phyloP scores from a whole-genome alignment of 2,113 vertebrate species.

The Phrynosoma blainvillii region DNA sequence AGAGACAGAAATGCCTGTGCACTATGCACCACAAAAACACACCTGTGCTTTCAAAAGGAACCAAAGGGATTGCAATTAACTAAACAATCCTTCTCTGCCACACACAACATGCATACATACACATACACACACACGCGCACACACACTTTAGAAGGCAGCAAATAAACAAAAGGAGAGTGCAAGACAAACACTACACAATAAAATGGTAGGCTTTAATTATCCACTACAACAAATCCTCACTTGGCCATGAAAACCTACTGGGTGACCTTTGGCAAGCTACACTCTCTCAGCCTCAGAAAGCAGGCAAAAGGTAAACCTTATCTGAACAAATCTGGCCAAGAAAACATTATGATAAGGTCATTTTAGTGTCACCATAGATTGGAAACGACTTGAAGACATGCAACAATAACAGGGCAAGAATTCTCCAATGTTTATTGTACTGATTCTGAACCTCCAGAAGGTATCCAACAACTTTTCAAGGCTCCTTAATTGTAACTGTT shows the following conservation, averaged over 20 bases:
- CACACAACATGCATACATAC: background rate
- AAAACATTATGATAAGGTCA: no score
- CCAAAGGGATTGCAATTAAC: background rate
- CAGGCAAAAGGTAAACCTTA: no score
- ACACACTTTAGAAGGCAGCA: background rate
- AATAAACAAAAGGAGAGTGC: background rate
- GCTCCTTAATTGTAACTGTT: background rate
- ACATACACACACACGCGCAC: background rate
- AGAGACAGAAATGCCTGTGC: background rate
- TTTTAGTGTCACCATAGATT: no score
- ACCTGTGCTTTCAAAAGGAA: background rate
- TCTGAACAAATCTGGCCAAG: no score
- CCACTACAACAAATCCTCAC: background rate
- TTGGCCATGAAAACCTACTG: no score
- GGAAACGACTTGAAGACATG: no score
- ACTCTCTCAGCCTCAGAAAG: no score
- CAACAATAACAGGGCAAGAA: background rate
- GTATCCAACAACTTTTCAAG: background rate
- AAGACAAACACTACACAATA: background rate
- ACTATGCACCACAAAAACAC: background rate
- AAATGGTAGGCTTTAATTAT: background rate
- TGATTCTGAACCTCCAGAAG: background rate
- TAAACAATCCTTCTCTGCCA: background rate
- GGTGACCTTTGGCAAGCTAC: no score
- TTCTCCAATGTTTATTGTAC: background rate